These are phyloP conservation scores for Trichogramma dendrolimi DNA, from an alignment of 2,888 invertebrate species.

Conservation along the genomic window DNA sequence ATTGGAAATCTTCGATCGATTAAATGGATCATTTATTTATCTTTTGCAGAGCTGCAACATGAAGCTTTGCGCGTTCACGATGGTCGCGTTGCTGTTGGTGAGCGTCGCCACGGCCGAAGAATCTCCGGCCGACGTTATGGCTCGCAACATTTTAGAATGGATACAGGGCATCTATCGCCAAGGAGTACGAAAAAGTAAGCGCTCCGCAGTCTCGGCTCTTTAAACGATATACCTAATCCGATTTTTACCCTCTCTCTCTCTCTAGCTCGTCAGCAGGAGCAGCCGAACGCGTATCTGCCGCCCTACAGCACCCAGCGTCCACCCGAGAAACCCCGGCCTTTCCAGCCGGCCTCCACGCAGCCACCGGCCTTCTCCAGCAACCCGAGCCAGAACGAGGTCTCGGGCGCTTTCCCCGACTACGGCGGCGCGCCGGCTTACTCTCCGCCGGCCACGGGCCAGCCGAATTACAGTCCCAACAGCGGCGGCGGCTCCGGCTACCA, in stretches of 20 bases:
- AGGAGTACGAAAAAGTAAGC: constrained; percentile 56
- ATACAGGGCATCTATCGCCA: constrained; percentile 66
- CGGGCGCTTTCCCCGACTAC: constrained; percentile 36
- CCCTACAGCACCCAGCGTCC: constrained; percentile 54
- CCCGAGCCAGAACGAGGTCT: constrained; percentile 34
- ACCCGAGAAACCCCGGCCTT: constrained; percentile 68
- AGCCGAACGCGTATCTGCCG: constrained; percentile 54
- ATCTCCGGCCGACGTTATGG: constrained; percentile 64
- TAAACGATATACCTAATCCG: not conserved
- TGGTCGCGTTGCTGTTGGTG: constrained; percentile 19
- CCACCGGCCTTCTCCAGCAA: constrained; percentile 44
- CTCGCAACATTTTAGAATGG: constrained; percentile 71
- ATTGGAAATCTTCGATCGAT: not conserved
- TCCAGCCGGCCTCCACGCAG: constrained; percentile 55
- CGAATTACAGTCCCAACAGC: constrained; percentile 21
- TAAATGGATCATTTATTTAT: too few species aligned
- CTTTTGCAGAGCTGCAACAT: constrained; percentile 9
- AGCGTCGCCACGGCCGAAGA: constrained; percentile 35
- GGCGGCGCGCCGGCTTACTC: constrained; percentile 23
- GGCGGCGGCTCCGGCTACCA: constrained; percentile 19
- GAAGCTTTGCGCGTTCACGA: constrained; percentile 18
- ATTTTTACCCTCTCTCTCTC: constrained; percentile 26
- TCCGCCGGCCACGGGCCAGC: constrained; percentile 17
- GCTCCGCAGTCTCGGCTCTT: not conserved
- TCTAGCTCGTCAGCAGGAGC: constrained; percentile 62